Conservation (phyloP, 2,888 invertebrate species). For the Ochropleura plecta region DNA sequence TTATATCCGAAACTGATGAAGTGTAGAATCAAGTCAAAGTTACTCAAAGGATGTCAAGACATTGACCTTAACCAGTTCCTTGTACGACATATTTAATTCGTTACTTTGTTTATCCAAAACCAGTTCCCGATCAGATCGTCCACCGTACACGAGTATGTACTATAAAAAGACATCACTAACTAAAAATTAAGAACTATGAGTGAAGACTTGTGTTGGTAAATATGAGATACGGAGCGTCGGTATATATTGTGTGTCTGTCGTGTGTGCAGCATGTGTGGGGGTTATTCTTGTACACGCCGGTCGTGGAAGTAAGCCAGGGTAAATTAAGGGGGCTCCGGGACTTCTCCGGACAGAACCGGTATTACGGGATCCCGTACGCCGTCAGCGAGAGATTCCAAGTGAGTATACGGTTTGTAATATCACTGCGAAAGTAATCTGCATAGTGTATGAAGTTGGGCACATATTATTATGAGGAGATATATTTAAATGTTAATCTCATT, state of each 20-base stretch:
- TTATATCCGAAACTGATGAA: background rate
- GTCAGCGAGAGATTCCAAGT: constrained; percentile 82
- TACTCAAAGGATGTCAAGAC: background rate
- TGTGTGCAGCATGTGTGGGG: constrained; percentile 38
- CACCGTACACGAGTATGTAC: no score
- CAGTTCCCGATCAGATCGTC: background rate
- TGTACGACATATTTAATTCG: background rate
- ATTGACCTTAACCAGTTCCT: constrained; percentile 11
- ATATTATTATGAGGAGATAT: constrained; percentile 33
- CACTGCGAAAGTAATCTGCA: constrained; percentile 41
- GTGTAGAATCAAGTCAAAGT: background rate
- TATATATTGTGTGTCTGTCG: constrained; percentile 40
- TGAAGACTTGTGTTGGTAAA: constrained; percentile 19
- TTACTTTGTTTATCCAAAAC: background rate
- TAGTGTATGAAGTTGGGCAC: constrained; percentile 15
- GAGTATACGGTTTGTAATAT: constrained; percentile 59
- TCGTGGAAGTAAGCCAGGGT: constrained; percentile 78
- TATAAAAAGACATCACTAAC: constrained; percentile 20
- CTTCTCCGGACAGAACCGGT: constrained; percentile 79
- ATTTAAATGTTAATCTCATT: constrained; percentile 26
- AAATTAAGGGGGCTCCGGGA: constrained; percentile 78
- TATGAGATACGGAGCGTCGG: constrained; percentile 40
- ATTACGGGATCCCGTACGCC: constrained; percentile 85
- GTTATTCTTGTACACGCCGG: constrained; percentile 72
- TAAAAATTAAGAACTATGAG: constrained; percentile 22